Percentiles rank a stretch among this genome's conserved stretches.
phyloP scores from a whole-genome alignment of 2,888 invertebrate genomes.

The Brachypterus glaber region DNA sequence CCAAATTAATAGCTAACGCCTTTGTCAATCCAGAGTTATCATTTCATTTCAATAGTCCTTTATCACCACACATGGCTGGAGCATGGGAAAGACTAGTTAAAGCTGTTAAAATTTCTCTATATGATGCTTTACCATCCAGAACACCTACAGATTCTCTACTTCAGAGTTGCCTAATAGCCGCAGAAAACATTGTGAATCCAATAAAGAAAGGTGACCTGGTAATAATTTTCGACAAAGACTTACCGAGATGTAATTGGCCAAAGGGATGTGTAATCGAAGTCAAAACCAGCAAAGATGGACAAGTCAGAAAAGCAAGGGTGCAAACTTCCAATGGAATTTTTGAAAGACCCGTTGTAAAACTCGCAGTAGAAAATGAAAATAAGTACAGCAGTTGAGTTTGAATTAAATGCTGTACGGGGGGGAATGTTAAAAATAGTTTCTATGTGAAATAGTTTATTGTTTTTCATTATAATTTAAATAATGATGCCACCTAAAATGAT shows the following conservation, averaged over 20 bases:
- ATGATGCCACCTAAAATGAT: too few species aligned
- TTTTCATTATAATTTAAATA: too few species aligned
- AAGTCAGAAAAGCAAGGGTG: slow-evolving; percentile 3
- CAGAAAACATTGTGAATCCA: slow-evolving; percentile 14
- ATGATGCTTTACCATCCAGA: slow-evolving; percentile 10
- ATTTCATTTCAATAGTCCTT: slow-evolving; percentile 11
- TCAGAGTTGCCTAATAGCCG: slow-evolving; percentile 6
- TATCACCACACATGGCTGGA: slow-evolving; percentile 10
- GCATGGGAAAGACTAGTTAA: slow-evolving; percentile 10
- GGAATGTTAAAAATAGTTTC: too few species aligned
- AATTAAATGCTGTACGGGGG: too few species aligned
- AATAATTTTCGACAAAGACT: slow-evolving; percentile 7
- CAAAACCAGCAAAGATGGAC: slow-evolving; percentile 5
- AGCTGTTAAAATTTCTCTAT: slow-evolving; percentile 11
- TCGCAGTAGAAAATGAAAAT: too few species aligned
- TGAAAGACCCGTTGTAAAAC: neutral
- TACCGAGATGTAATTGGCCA: slow-evolving; percentile 10
- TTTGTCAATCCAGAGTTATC: slow-evolving; percentile 8
- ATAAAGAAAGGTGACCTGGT: slow-evolving; percentile 11
- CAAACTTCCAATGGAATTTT: slow-evolving; percentile 2
- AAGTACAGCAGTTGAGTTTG: too few species aligned
- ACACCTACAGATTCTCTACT: slow-evolving; percentile 6
- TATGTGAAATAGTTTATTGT: too few species aligned
- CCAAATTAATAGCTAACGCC: slow-evolving; percentile 6
- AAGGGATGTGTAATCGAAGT: slow-evolving; percentile 10